Evolutionary conservation across 2,888 invertebrate genomes (phyloP), one percentile per base, ranked within the genome.

Genomic region (Coecobrya sp.): DNA sequence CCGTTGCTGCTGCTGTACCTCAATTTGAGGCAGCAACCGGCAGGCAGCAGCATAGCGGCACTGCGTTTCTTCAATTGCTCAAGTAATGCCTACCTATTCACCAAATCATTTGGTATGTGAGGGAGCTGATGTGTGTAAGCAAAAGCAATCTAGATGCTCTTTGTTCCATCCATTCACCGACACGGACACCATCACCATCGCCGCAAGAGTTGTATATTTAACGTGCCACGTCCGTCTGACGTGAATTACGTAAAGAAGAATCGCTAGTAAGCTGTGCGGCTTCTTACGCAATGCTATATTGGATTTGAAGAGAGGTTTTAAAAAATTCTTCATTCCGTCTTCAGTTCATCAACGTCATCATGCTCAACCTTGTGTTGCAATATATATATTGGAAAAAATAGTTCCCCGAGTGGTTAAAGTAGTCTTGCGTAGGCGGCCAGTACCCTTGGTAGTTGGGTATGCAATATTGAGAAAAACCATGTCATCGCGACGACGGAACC

Each of bases 11-110:
- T 59, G 13, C 52, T 42, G 59, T 90, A 84, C 85, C 59, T 84
- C 84, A 89, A 84, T 89, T 89, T 82, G 59, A 89, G 70, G 89
- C 52, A 70, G 70, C 49, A 73, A 81, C 62, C 55, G 27, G 79
- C 27, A 52, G 45, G 81, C 81, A 55, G 81, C 81, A 55, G 27
- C 27, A 81, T 27, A 30, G 55, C 55, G 7, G 36, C 36, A 36
- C 36, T 36, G 36, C 59, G 30, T 30, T 55, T 52, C 55, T 55
- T 27, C 55, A 42, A 76, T 76, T 55, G 27, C 55, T 81, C n/a
- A 22, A 45, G 76, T 45, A 76, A 76, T 76, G 42, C 45, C 76
- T 55, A 30, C 27, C 81, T 55, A 81, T 27, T 68, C 86, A 87
- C 76, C 25, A 79, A 87, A 87, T 76, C 73, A 76, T 87, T 76